Evolutionary conservation across 2,888 invertebrate genomes (phyloP).

Genomic region (Cephus runcator): DNA sequence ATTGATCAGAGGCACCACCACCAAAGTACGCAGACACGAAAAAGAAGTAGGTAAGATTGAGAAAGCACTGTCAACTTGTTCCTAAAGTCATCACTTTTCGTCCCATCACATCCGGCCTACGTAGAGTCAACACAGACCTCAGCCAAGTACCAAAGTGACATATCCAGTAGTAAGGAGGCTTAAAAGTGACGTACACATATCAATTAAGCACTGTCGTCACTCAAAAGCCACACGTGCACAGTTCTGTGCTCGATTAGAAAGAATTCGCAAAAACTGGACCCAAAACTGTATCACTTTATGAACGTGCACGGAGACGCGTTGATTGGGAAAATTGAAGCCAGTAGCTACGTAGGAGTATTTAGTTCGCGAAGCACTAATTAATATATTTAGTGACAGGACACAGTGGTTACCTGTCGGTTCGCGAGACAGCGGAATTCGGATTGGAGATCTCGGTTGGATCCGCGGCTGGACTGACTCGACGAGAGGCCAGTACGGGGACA

Average conservation of each 20-base stretch:
- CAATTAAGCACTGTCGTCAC: neutral
- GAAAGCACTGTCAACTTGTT: neutral
- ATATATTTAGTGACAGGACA: neutral
- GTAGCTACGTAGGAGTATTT: neutral
- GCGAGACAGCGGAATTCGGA: conserved; percentile 38
- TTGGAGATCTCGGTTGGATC: conserved; percentile 61
- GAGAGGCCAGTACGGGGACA: conserved; percentile 52
- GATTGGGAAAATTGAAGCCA: neutral
- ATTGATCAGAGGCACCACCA: neutral
- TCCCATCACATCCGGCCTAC: neutral
- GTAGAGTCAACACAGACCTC: neutral
- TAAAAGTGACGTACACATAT: neutral
- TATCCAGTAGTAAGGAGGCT: neutral
- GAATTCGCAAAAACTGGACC: neutral
- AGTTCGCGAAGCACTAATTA: neutral
- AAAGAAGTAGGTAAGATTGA: neutral
- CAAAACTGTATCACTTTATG: neutral
- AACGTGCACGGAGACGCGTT: neutral
- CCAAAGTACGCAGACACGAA: neutral
- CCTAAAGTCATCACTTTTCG: neutral
- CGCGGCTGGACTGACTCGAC: conserved; percentile 66
- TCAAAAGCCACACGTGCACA: neutral
- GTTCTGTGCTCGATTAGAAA: neutral
- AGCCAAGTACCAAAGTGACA: neutral
- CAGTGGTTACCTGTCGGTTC: conserved; percentile 53